Percentiles rank a stretch among this genome's conserved stretches.
These are phyloP conservation scores for Colletes gigas DNA, from an alignment of 1,140 invertebrate genomes.

Conservation along the genomic window DNA sequence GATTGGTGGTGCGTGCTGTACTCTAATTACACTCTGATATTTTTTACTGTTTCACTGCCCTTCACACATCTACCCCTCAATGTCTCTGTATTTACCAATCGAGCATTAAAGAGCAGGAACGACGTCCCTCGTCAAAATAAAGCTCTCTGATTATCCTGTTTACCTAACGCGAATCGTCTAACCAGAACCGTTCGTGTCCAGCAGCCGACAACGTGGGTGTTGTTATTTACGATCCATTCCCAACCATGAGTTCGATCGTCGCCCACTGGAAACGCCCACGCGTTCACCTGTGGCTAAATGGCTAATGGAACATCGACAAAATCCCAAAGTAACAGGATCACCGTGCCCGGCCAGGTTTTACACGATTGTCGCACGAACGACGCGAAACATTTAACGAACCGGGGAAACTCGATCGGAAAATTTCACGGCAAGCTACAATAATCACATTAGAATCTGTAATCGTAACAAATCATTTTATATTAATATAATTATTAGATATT, in stretches of 20 bases:
- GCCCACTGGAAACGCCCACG: slow-evolving; percentile 49
- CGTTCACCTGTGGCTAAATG: neutral
- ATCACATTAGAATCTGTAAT: too few species aligned
- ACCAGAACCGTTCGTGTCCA: neutral
- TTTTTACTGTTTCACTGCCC: slow-evolving; percentile 8
- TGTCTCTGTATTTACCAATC: slow-evolving; percentile 31
- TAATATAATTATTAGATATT: too few species aligned
- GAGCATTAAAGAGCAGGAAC: slow-evolving; percentile 40
- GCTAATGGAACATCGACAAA: neutral
- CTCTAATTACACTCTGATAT: slow-evolving; percentile 19
- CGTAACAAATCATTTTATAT: too few species aligned
- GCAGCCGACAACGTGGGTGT: slow-evolving; percentile 41
- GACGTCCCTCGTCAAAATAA: neutral
- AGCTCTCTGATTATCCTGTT: slow-evolving; percentile 5
- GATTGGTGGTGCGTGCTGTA: slow-evolving; percentile 34
- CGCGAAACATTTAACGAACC: too few species aligned
- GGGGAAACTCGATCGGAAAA: too few species aligned
- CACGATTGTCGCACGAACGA: too few species aligned
- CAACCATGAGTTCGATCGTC: slow-evolving; percentile 12
- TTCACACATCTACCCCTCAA: neutral
- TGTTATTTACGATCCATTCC: slow-evolving; percentile 38
- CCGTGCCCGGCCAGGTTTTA: neutral
- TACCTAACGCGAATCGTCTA: neutral
- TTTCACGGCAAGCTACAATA: too few species aligned
- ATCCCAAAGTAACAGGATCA: neutral